Percentiles rank a stretch among this genome's conserved stretches.
These are phyloP conservation scores for Neoarius graeffei DNA, from an alignment of 2,113 vertebrate genomes.

Conservation along the genomic window DNA sequence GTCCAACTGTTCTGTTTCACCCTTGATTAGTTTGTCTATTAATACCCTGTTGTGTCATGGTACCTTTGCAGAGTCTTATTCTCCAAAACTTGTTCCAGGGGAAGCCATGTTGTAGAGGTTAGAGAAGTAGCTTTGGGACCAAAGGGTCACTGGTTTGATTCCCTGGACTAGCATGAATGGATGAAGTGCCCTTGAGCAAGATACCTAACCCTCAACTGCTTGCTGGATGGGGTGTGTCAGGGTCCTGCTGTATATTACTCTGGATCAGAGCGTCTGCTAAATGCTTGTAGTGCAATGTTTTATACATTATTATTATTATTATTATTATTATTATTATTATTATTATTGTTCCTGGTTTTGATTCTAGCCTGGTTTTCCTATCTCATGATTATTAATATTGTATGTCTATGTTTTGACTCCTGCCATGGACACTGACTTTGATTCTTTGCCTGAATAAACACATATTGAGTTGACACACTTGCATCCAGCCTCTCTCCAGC, in stretches of 20 bases:
- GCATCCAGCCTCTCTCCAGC: background rate
- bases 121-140: too few species aligned
- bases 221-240: too few species aligned
- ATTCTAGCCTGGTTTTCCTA: background rate
- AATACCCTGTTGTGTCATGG: background rate
- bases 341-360: background rate
- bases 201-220: too few species aligned
- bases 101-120: background rate
- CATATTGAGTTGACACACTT: background rate
- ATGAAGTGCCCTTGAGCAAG: too few species aligned
- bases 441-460: background rate
- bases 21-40: background rate
- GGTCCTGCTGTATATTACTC: too few species aligned
- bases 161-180: too few species aligned
- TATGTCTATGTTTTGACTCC: background rate
- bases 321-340: background rate
- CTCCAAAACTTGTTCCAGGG: background rate
- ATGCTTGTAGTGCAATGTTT: too few species aligned
- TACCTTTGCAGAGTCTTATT: background rate
- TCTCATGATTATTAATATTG: background rate
- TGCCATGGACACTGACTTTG: background rate
- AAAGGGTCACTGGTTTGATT: too few species aligned
- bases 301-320: too few species aligned
- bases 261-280: too few species aligned
- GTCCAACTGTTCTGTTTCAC: background rate